Base-by-base conservation (phyloP, 2,113 vertebrate species). In the Cebus imitator region DNA sequence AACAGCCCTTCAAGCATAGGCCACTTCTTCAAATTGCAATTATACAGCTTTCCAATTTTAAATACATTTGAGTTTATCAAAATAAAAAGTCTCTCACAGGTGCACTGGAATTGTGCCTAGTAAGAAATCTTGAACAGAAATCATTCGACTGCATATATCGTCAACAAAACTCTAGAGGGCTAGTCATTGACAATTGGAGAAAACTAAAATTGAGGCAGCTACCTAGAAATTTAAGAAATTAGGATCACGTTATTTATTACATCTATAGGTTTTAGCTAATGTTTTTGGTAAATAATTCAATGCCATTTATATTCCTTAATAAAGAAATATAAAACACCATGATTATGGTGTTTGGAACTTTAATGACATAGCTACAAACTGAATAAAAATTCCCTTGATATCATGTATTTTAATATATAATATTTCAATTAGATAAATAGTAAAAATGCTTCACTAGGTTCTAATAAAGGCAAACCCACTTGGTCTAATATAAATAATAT, bases 61-160 rank as follows among this genome's bases (percentile, higher is more conserved):
- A 96, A 80, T 88, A 82, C 52, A 95, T 95, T 90, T n/a, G 45
- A 30, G 68, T 70, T 95, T 94, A 81, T 76, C 76, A 30, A 97
- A 95, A 93, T 79, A 87, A 94, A 96, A 84, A 43, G 50, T 92
- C 9, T 20, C 90, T 93, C 89, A 88, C 89, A 96, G 91, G 86
- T 97, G 57, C 82, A 95, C 58, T 97, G 97, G 66, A 91, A 87
- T 66, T 78, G 75, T 94, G 80, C 87, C 90, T 91, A 90, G 11
- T 2, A 84, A 79, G 84, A 79, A 95, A 94, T 57, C 12, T 72
- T 85, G 72, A 64, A 81, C 45, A 88, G 35, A 43, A 87, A 90
- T 66, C 35, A 88, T 76, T 73, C 50, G 58, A 84, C 43, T 58
- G 35, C 52, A 40, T 82, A 20, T 17, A 50, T 21, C 40, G 94